Conservation (phyloP, 2,113 vertebrate genomes). For the Panurus biarmicus region DNA sequence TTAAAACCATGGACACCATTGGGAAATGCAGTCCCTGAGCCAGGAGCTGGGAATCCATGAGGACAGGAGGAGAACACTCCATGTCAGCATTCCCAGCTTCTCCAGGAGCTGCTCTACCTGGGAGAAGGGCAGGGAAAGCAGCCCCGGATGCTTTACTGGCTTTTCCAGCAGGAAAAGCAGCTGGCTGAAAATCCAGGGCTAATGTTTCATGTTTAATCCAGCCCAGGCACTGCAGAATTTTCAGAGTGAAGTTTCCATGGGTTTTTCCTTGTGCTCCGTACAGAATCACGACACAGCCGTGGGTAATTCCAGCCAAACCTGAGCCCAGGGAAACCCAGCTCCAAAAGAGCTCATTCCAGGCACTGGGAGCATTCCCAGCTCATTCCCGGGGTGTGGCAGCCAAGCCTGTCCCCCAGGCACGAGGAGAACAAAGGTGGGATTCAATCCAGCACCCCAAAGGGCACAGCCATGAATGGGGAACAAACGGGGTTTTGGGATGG, state of each 20-base stretch:
- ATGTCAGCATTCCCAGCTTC: neutral
- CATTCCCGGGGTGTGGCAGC: neutral
- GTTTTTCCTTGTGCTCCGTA: fast-evolving
- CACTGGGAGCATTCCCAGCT: neutral
- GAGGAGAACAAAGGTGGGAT: neutral
- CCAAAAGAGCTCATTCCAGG: neutral
- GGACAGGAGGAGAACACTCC: neutral
- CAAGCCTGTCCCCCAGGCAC: neutral
- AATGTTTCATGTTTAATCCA: neutral
- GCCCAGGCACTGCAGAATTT: neutral
- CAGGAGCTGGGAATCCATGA: neutral
- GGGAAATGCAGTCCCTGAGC: neutral
- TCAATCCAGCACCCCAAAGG: neutral
- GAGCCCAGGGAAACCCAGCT: neutral
- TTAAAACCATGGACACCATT: neutral
- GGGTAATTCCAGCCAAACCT: neutral
- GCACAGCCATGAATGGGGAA: neutral
- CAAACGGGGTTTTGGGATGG: neutral
- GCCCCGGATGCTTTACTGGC: neutral
- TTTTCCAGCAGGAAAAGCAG: neutral
- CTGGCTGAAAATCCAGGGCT: neutral
- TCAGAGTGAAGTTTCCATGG: neutral
- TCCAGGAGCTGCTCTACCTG: neutral
- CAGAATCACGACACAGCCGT: fast-evolving
- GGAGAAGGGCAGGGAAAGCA: neutral